phyloP scores from a whole-genome alignment of 2,113 vertebrate genomes.

The Ochotona princeps region DNA sequence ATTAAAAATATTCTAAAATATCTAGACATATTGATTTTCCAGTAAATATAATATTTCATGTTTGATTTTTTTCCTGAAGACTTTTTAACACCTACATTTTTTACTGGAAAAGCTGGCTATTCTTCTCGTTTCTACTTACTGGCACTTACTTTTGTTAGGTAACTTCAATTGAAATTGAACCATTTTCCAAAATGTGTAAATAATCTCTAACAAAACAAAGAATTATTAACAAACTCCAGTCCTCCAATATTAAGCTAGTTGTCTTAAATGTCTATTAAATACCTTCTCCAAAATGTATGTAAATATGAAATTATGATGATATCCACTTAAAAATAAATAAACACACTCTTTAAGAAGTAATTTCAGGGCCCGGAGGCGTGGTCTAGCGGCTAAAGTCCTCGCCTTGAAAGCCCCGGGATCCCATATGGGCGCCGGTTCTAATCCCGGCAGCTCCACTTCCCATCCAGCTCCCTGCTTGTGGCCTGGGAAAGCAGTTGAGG shows the following conservation, averaged over 20 bases:
- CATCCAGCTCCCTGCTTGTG: no score
- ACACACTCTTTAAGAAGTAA: background rate
- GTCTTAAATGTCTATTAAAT: conserved; percentile 34
- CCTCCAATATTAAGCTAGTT: background rate
- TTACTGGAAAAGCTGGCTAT: background rate
- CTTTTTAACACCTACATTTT: background rate
- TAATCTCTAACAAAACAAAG: background rate
- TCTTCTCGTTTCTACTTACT: conserved; percentile 7
- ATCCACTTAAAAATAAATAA: conserved; percentile 74
- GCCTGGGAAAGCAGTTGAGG: no score
- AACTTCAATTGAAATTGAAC: conserved; percentile 10
- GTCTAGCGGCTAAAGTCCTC: no score
- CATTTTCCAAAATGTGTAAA: conserved; percentile 7
- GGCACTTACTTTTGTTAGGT: background rate
- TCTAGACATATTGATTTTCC: background rate
- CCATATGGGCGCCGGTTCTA: no score
- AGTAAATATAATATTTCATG: background rate
- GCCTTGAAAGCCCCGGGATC: no score
- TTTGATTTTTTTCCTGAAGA: background rate
- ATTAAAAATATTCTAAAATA: conserved; percentile 41
- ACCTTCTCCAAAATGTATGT: conserved; percentile 14
- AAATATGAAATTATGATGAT: conserved; percentile 49
- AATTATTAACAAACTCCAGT: background rate
- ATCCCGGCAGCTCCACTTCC: no score
- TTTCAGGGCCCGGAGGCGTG: no score